Conservation (phyloP, 2,113 vertebrate genomes). For the Naja naja region DNA sequence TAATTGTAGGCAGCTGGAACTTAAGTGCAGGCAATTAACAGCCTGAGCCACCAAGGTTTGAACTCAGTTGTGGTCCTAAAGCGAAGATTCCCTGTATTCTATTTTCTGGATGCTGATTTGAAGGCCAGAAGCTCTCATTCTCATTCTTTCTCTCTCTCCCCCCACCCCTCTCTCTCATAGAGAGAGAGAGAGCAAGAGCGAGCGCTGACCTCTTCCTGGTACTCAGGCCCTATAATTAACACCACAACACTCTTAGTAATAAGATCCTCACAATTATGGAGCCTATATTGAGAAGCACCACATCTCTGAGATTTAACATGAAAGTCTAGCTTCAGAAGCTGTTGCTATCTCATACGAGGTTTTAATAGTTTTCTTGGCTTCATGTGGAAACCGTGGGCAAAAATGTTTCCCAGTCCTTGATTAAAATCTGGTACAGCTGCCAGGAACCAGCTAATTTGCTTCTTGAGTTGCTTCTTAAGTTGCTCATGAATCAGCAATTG, state of each 20-base stretch:
- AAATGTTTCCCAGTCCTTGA: neutral
- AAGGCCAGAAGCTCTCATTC: neutral
- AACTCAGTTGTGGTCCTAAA: neutral
- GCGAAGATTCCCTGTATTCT: neutral
- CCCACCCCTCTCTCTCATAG: neutral
- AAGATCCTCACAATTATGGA: neutral
- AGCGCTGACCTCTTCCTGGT: neutral
- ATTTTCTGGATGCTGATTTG: neutral
- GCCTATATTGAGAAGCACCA: neutral
- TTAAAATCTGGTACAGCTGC: neutral
- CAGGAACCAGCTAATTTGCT: constrained; percentile 1
- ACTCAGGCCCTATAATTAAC: neutral
- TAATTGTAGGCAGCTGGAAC: too few species aligned
- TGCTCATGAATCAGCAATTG: neutral
- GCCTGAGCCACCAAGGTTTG: too few species aligned
- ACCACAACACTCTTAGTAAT: neutral
- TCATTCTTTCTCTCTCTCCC: too few species aligned
- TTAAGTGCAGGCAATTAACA: too few species aligned
- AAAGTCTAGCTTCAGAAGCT: neutral
- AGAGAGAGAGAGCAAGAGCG: neutral
- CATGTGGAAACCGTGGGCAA: constrained; percentile 5
- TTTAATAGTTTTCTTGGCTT: neutral
- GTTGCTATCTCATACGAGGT: neutral
- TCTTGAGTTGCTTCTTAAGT: neutral
- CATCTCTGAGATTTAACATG: neutral